Conservation (phyloP, 92 coral and sea anemone genomes). For the Micromussa lordhowensis region DNA sequence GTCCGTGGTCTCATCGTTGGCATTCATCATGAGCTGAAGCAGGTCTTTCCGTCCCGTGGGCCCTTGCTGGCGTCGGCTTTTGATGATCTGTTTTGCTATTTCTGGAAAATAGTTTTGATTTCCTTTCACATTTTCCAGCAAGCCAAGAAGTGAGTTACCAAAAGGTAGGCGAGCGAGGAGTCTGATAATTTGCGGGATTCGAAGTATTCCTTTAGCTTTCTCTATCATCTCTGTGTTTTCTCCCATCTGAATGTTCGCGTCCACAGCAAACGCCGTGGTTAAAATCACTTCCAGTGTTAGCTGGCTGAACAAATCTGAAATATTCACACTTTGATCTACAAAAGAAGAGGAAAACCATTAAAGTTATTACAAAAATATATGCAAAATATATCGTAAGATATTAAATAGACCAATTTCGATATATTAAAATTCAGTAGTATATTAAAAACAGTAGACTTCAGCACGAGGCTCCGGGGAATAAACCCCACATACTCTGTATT, state of each 20-base stretch:
- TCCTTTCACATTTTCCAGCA: background rate
- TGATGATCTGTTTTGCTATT: slow-evolving; percentile 52
- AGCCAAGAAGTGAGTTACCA: background rate
- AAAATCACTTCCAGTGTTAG: slow-evolving; percentile 71
- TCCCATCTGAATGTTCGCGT: slow-evolving; percentile 60
- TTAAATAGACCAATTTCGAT: too few species aligned
- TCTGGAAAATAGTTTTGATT: slow-evolving; percentile 15
- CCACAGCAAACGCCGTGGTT: slow-evolving; percentile 47
- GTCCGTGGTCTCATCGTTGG: slow-evolving; percentile 53
- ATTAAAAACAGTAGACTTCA: too few species aligned
- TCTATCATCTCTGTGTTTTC: slow-evolving; percentile 45
- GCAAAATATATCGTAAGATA: too few species aligned
- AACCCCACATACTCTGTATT: too few species aligned
- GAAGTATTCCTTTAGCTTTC: slow-evolving; percentile 21
- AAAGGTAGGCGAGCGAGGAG: slow-evolving; percentile 33
- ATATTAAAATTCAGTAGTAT: too few species aligned
- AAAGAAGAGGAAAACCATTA: background rate
- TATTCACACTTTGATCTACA: slow-evolving; percentile 31
- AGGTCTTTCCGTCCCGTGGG: slow-evolving; percentile 63
- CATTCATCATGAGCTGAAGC: slow-evolving; percentile 70
- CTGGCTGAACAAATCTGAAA: slow-evolving; percentile 66
- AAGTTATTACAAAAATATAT: slow-evolving; percentile 20
- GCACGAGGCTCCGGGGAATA: too few species aligned
- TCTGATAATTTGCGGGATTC: slow-evolving; percentile 4
- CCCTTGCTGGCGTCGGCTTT: slow-evolving; percentile 51